Evolutionary conservation across 2,113 vertebrate species (phyloP).

Genomic region (Aegypius monachus): DNA sequence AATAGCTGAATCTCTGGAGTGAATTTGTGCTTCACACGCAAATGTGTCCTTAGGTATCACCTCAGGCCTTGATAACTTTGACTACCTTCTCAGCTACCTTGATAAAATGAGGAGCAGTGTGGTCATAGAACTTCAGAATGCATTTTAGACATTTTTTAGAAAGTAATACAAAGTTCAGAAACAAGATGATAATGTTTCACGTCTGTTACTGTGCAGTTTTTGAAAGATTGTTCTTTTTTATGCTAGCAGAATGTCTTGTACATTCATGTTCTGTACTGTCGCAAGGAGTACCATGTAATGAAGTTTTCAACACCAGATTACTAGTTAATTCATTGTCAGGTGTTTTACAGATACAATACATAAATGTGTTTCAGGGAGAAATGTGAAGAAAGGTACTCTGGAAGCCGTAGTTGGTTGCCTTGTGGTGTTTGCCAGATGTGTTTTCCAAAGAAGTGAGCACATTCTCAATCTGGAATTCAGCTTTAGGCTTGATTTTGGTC

Average conservation of each 20-base stretch:
- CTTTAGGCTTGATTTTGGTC: background rate
- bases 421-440: background rate
- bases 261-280: rapidly evolving
- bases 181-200: background rate
- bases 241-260: background rate
- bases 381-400: background rate
- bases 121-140: background rate
- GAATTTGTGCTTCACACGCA: background rate
- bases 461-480: background rate
- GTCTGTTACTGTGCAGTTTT: background rate
- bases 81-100: background rate
- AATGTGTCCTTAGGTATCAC: background rate
- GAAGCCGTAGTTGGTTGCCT: background rate
- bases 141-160: background rate
- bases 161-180: background rate
- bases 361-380: background rate
- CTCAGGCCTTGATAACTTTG: background rate
- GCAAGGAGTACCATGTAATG: background rate
- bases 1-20: background rate
- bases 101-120: background rate
- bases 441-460: background rate
- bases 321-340: background rate
- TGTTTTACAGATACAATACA: background rate
- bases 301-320: background rate
- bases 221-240: background rate